Base-by-base conservation (phyloP, 2,888 invertebrate genomes). In the Luperina testacea region DNA sequence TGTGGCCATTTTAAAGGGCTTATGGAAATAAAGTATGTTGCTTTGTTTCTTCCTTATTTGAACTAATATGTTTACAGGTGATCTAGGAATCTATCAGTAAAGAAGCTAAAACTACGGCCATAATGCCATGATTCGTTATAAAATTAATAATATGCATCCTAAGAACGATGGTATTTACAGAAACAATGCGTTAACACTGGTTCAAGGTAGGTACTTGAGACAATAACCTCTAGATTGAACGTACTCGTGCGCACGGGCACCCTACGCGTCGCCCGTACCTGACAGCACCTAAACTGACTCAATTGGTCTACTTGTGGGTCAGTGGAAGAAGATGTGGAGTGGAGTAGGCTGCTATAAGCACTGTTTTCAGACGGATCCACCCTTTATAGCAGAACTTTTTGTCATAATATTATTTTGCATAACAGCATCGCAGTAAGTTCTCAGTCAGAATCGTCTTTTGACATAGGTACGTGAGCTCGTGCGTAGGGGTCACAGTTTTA, bases 251-350 rank as follows among this genome's bases (percentile, higher is more conserved):
- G 75, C 72, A 68, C 61, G 24, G 53, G 75, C 86, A 82, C 86
- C 84, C 85, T 92, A 92, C 57, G 32, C 59, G 77, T 20, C 69
- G 90, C 90, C 75, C 88, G 87, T 94, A 95, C 95, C 95, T 95
- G 95, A 91, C 89, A 91, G 93, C 94, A 92, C 93, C 94, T 92
- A 92, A 94, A 94, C 93, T 93, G 90, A 89, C 92, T 93, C 94
- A 95, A 95, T 95, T 95, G 94, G 88, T 80, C 73, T 69, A 86
- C 90, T 91, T 92, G 90, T 92, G 92, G 86, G 89, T 89, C 88
- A 89, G 45, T 3, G 67, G 85, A 77, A 89, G 80, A 88, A 1
- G 59, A 24, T 64, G 13, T 68, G 73, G 9, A 5, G 38, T 84
- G 17, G 88, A 88, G 80, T 45, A 4, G 17, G 2, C 27, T n/a